phyloP scores from a whole-genome alignment of 1,140 invertebrate genomes.

The Dreissena polymorpha region DNA sequence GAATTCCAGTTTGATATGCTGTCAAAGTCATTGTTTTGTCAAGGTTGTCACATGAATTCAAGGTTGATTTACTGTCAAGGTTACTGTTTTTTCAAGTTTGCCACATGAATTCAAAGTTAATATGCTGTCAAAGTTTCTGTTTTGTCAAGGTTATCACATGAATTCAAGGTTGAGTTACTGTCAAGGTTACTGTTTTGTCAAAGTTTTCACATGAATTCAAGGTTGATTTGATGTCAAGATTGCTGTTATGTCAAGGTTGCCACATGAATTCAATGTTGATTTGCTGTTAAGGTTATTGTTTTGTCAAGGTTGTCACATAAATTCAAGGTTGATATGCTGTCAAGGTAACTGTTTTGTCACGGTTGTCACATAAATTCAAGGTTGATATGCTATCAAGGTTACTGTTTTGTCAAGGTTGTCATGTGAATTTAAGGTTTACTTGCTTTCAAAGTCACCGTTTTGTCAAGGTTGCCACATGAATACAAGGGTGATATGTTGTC shows the following conservation, averaged over 20 bases:
- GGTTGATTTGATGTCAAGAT: too few relatives aligned
- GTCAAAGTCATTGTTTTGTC: too few relatives aligned
- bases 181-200: slow-evolving; percentile 3
- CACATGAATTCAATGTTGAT: neutral
- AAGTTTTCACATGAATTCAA: neutral
- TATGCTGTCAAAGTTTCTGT: too few relatives aligned
- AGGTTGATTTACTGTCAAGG: slow-evolving; percentile 20
- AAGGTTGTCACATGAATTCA: slow-evolving; percentile 73
- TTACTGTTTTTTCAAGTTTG: neutral
- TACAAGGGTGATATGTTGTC: neutral
- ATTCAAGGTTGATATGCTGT: too few relatives aligned
- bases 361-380: neutral
- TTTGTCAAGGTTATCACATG: slow-evolving; percentile 50
- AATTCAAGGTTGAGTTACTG: neutral
- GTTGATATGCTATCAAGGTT: too few relatives aligned
- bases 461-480: neutral
- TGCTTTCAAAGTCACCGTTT: neutral
- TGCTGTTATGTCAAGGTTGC: neutral
- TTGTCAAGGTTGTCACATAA: slow-evolving; percentile 72
- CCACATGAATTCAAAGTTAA: neutral
- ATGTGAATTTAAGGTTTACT: slow-evolving; percentile 19
- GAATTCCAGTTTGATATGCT: too few relatives aligned
- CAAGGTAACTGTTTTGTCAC: slow-evolving; percentile 1
- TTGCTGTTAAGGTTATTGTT: too few relatives aligned
- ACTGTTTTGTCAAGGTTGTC: neutral